Evolutionary conservation across 2,888 invertebrate genomes (phyloP), one percentile per base, ranked within the genome.

Genomic region (Diloba caeruleocephala): DNA sequence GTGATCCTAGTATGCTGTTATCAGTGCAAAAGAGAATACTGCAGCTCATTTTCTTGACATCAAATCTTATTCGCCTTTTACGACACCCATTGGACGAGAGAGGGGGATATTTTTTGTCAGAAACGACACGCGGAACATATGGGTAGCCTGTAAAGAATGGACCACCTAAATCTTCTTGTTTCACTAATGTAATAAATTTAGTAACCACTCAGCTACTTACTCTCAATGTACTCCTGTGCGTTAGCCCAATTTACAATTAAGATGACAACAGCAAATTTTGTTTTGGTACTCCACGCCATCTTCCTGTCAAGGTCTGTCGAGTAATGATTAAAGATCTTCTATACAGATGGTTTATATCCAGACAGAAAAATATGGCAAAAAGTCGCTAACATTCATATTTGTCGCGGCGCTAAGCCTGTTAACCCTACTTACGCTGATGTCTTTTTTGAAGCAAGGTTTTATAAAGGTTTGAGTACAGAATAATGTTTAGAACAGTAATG

Each of bases 341-440:
- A 1, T 33, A 75, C 85, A 86, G 85, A 82, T 85, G 87, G 76
- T 71, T 82, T 88, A 86, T 88, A 87, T 87, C 75, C 56, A 62
- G 52, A 57, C 37, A 33, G 13, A 50, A 59, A 52, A 38, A 63
- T 57, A 48, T 38, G 41, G 57, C 63, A 82, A 83, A 81, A 71
- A 73, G 59, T 65, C 17, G 13, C 58, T 70, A 78, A 86, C 87
- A 84, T 85, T 82, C 60, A 74, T 83, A 79, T 85, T 83, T 84
- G 83, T 82, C 75, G 76, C 67, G 71, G 74, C 75, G 75, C 63
- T 64, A 71, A 77, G 72, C 71, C 66, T 74, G 62, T 82, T 82
- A 88, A 86, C 82, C 74, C 78, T 68, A 46, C 58, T 54, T 55
- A 42, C 49, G 77, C 64, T 37, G 41, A 13, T 28, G 46, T 59